Base-by-base conservation (phyloP, 1,140 invertebrate species). In the Drosophila trapezifrons region DNA sequence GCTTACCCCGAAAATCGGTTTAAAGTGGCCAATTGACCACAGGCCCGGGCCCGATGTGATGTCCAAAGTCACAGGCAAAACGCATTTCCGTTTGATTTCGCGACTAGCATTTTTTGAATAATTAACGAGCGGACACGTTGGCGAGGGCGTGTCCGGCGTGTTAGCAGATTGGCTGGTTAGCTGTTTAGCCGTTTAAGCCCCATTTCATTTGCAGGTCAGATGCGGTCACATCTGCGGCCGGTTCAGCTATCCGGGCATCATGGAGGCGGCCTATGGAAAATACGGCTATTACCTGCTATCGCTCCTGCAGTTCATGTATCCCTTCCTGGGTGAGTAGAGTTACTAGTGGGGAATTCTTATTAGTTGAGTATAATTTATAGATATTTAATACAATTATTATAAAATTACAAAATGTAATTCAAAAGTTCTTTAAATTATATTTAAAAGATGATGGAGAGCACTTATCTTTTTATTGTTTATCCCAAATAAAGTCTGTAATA, bases 201-300 rank as follows among this genome's bases (percentile, higher is more conserved):
- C 65, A 46, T 76, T 84, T 52, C 67, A 70, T 45, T 74, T 74
- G 49, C 69, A 92, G 91, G 91, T 92, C 43, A 90, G 96, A 89
- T 95, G 95, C 70, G 96, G 96, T 4, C 95, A 96, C 83, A 93
- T 97, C n/a, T 96, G 96, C 52, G 96, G 96, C 40, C 94, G 95
- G 73, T 96, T 95, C 92, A 96, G 96, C 29, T 98, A 98, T 91
- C 96, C 97, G 83, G 96, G 96, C 57, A 94, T 98, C 67, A 96
- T 97, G 94, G 94, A 96, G 71, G 95, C 96, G 4, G 95, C 96
- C 17, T 97, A 97, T 92, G 97, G 97, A 18, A 94, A 94, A 85
- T 93, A 95, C 47, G 97, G 97, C 12, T 98, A 96, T 92, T 95
- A 96, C 78, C 92, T 97, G 42, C 93, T 98, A 4, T 96, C 96